Evolutionary conservation across 1,140 invertebrate genomes (phyloP), one percentile per base, ranked within the genome.

Genomic region (Heliconius hewitsoni): DNA sequence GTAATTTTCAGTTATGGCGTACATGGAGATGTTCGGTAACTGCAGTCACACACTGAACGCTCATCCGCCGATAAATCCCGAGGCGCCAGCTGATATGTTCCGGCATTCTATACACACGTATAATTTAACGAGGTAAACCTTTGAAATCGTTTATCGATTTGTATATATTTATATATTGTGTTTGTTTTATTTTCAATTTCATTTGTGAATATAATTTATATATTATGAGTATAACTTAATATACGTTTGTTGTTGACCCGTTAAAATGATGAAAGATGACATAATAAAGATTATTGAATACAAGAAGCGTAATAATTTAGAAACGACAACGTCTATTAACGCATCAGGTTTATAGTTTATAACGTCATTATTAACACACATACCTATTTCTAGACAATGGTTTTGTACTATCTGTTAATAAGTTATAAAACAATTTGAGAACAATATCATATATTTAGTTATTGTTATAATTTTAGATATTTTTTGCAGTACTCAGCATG

Each of bases 11-110:
- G 98, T 99, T 85, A 98, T 98, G 96, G 98, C 98, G 71, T 99
- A 99, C 94, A 98, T 99, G 98, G 97, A 98, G 93, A 98, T 98
- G 96, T 98, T 98, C 90, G 97, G 98, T 1, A 97, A 98, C 90
- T 98, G 98, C 94, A 97, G 97, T 77, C 97, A 86, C 60, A 86
- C 81, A 11, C 73, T 84, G 37, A 86, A 84, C 71, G 71, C 82
- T 19, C 83, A 98, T 85, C 96, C 97, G 39, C 92, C 94, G 39
- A 95, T 95, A 76, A 93, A 86, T 77, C 88, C 90, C 1, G 91
- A 90, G 18, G 91, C 91, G 8, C 89, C 91, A 6, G 81, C 91
- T 1, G 97, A 98, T 85, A 97, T 97, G 91, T 96, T 97, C 86
- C 95, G 97, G 42, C 97, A 98, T 89, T 98, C 97, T 3, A 96